Conservation (phyloP, 2,113 vertebrate genomes). For the Silurus asotus region DNA sequence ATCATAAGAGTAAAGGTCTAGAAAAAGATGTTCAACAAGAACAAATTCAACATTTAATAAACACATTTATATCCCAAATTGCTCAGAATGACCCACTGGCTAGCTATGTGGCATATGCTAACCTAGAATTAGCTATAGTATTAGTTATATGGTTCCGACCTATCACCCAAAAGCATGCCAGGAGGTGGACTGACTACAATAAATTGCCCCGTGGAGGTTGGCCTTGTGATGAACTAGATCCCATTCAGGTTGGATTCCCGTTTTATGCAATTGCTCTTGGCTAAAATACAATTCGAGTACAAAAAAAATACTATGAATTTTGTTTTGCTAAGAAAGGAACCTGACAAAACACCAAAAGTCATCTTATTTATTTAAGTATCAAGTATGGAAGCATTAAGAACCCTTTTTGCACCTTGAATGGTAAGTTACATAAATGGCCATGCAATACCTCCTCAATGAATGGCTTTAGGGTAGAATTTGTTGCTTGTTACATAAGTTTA, state of each 20-base stretch:
- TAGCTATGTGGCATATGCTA: neutral
- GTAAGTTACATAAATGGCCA: neutral
- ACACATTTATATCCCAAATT: neutral
- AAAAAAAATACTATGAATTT: neutral
- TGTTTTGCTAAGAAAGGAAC: slow-evolving; percentile 3
- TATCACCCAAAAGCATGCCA: neutral
- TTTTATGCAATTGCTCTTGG: neutral
- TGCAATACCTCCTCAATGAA: neutral
- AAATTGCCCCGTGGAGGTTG: neutral
- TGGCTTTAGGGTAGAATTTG: slow-evolving; percentile 1
- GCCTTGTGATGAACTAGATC: no score
- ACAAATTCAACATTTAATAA: neutral
- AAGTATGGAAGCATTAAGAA: neutral
- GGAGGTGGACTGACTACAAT: neutral
- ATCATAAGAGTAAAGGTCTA: neutral
- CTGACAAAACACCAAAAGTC: neutral
- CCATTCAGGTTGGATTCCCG: neutral
- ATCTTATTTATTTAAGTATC: neutral
- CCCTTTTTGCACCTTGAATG: neutral
- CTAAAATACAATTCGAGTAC: neutral
- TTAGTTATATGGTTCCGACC: neutral
- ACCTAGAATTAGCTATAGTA: neutral
- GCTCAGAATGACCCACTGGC: neutral
- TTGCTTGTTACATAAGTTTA: slow-evolving; percentile 12
- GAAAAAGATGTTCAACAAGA: neutral